Percentiles rank a stretch among this genome's conserved stretches.
These are phyloP conservation scores for Drosophila arizonae DNA, from an alignment of 1,140 invertebrate species.

Conservation along the genomic window DNA sequence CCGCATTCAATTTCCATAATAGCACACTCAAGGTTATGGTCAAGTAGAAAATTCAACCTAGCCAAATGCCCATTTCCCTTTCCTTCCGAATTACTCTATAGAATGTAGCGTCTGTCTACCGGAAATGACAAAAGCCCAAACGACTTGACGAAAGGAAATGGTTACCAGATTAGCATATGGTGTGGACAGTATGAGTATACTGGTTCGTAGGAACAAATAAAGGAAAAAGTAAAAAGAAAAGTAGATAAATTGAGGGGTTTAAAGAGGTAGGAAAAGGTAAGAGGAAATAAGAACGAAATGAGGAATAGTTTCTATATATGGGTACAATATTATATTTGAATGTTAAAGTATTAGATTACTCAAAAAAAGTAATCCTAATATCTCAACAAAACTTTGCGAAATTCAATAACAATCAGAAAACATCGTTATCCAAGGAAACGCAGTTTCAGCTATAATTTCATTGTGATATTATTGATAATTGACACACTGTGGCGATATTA, in stretches of 20 bases:
- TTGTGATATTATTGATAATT: conserved; percentile 8
- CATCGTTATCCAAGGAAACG: background rate
- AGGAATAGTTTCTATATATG: no score
- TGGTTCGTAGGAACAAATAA: background rate
- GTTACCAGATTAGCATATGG: background rate
- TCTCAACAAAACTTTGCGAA: no score
- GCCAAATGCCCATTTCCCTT: background rate
- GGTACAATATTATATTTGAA: no score
- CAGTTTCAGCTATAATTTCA: background rate
- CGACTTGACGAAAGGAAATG: conserved; percentile 31
- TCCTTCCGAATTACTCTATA: no score
- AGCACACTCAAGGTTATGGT: conserved; percentile 38
- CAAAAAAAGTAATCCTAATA: no score
- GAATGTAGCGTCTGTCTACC: background rate
- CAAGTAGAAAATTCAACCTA: conserved; percentile 21
- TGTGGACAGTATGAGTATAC: background rate
- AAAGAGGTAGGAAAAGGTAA: no score
- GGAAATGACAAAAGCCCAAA: conserved; percentile 31
- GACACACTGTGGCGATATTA: conserved; percentile 53
- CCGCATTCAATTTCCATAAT: conserved; percentile 37
- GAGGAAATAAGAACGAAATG: no score
- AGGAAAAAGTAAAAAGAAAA: background rate
- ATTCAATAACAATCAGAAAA: background rate
- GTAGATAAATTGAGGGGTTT: background rate
- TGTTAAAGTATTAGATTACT: no score